Base-by-base conservation (phyloP, 1,140 invertebrate genomes). In the Zeugodacus cucurbitae region DNA sequence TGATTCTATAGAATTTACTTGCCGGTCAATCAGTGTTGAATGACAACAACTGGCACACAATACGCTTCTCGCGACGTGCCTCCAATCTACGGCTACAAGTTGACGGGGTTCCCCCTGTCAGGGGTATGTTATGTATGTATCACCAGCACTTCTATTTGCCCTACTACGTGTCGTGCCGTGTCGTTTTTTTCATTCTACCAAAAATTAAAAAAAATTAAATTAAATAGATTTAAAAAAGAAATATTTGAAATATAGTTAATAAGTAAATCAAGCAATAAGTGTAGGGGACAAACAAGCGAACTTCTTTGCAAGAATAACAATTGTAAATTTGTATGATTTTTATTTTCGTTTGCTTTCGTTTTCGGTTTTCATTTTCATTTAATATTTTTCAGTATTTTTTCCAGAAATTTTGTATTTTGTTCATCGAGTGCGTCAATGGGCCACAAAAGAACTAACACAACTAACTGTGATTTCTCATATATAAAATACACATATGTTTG, bases 21-120 rank as follows among this genome's bases (percentile, higher is more conserved):
- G 96, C 96, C 62, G 98, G 98, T 32, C 95, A 97, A 90, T 95
- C 95, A 88, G 96, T 96, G 86, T 93, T 98, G 44, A 98, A 98
- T 91, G 98, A 99, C 92, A 98, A 99, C 92, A 96, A 96, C 92
- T 99, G 98, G 98, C 98, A 99, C 93, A 97, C 97, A 3, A 95
- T 99, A 37, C 95, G 96, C 64, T 97, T 99, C 90, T 97, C 96
- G 2, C 95, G 98, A 87, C 95, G 97, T 90, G 97, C 97, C 1
- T 96, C 96, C 11, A 96, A 96, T 91, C 94, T 99, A 62, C 96
- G 97, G 90, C 95, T 99, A 64, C 96, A 97, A 94, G 95, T 99
- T 88, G 98, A 99, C 94, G 95, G 96, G 90, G 96, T 97, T 91
- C 94, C 96, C 88, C 95, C 97, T 89, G 95, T 97, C 89, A 95